Evolutionary conservation across 2,797 vertebrate species (phyloP), one percentile per base, ranked within the genome.

Genomic region (Poecilia wingei): DNA sequence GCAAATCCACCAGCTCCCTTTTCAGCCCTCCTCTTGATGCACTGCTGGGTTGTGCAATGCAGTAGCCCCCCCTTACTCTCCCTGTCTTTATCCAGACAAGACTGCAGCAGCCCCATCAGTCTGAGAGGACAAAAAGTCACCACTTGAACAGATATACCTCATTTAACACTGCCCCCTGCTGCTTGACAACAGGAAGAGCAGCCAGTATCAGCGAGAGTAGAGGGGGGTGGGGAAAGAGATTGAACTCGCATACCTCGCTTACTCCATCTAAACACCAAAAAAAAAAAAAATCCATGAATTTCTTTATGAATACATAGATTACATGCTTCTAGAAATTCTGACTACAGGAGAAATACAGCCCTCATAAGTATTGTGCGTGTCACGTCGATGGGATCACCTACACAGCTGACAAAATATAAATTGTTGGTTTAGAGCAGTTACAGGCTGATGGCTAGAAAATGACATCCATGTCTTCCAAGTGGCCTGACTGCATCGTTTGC

Each of bases 101-200:
- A 92, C 90, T 90, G 90, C 94, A 89, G 86, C 88, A 92, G 91
- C 90, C 82, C 89, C 88, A 90, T 92, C 91, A 91, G 71, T 91
- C 88, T 82, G 89, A 90, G 83, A 92, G 90, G 93, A 93, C 93
- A 92, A 91, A 90, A 94, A 91, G 90, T 89, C 84, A 85, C 55
- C n/a, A 59, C 41, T 36, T 75, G 78, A 71, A 53, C 77, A 79
- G 82, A 95, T 94, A 95, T 94, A 93, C 61, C 87, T 88, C 94
- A 72, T 92, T 89, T 90, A 95, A 95, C 88, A 96, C 92, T 96
- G 96, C 95, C 96, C 96, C 95, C 96, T 95, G 89, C 89, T 94
- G 95, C 39, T 72, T 0, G 1, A 0, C 69, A 79, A n/a, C 1
- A 0, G 77, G 70, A 89, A 86, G 61, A 83, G 75, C 91, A 45